phyloP scores from a whole-genome alignment of 2,113 vertebrate species.

The Mesembrinibis cayennensis region DNA sequence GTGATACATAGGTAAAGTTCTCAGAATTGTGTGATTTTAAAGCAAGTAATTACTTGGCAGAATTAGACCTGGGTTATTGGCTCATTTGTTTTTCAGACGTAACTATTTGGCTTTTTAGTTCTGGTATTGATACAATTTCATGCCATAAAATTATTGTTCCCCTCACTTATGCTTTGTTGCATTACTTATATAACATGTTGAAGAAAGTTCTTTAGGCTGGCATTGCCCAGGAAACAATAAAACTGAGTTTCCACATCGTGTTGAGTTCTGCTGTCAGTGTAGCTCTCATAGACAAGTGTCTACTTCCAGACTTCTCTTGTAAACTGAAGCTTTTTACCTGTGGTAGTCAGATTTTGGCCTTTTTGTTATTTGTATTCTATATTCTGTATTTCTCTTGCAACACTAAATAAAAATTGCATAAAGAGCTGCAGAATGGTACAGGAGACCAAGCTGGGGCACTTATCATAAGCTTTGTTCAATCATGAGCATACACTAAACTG shows the following conservation, averaged over 20 bases:
- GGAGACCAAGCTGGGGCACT: background rate
- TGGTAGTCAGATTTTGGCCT: background rate
- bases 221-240: background rate
- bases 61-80: background rate
- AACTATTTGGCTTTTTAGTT: background rate
- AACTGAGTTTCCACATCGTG: background rate
- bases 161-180: background rate
- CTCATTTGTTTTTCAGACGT: background rate
- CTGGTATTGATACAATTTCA: background rate
- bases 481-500: background rate
- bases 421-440: background rate
- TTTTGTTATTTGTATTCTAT: background rate
- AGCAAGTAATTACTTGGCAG: background rate
- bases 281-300: background rate
- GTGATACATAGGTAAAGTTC: accelerated
- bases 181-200: background rate
- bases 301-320: background rate
- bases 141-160: background rate
- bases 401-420: background rate
- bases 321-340: background rate
- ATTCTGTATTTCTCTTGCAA: background rate
- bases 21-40: background rate
- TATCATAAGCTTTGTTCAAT: background rate
- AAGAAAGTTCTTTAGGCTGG: background rate
- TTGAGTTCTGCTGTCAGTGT: background rate